These are phyloP conservation scores for Drosophila sp. DNA, from an alignment of 1,140 invertebrate species.

Conservation along the genomic window DNA sequence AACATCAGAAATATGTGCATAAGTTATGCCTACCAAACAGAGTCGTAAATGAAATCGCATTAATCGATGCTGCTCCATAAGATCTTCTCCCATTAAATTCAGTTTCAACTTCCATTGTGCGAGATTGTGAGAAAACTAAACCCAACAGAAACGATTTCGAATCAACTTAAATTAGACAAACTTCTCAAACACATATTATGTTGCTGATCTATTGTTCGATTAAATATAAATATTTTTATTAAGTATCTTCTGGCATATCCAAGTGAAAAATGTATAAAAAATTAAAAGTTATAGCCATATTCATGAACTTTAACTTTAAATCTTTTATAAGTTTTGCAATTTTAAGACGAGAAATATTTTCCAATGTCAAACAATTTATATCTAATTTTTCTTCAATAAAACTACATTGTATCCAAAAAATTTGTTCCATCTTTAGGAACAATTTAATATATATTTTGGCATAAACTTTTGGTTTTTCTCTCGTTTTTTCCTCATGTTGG, in stretches of 20 bases:
- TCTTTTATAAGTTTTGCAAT: no score
- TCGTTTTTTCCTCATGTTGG: neutral
- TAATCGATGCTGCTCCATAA: constrained; percentile 32
- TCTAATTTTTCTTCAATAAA: no score
- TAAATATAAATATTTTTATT: no score
- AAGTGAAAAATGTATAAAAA: no score
- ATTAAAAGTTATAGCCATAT: no score
- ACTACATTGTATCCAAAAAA: no score
- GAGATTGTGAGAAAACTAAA: neutral
- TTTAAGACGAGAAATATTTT: no score
- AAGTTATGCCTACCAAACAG: constrained; percentile 56
- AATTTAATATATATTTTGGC: neutral
- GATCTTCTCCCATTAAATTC: constrained; percentile 26
- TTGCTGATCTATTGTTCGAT: no score
- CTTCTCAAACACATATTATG: neutral
- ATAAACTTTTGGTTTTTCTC: neutral
- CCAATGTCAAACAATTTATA: no score
- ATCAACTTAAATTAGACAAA: neutral
- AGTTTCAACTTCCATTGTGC: neutral
- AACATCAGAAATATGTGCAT: constrained; percentile 75
- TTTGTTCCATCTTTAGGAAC: neutral
- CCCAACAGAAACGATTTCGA: neutral
- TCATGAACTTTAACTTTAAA: no score
- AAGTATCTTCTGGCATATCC: no score
- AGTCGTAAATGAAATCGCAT: constrained; percentile 70